Evolutionary conservation across 2,113 vertebrate species (phyloP).

Genomic region (Delphinus delphis): DNA sequence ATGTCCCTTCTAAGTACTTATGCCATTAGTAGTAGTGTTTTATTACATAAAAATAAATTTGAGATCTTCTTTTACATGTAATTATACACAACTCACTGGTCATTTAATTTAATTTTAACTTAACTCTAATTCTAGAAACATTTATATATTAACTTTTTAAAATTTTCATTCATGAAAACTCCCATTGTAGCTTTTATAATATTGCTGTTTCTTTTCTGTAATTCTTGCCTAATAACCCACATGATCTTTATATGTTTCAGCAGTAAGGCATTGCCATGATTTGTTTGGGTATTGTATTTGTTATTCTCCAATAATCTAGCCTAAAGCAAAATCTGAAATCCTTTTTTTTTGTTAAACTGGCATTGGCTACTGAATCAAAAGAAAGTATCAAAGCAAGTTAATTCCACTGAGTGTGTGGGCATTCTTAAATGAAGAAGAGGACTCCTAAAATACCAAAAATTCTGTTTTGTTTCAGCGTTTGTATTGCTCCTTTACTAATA

Average conservation of each 20-base stretch:
- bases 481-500: background rate
- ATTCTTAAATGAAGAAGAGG: background rate
- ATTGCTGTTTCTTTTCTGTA: background rate
- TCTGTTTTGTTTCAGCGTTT: background rate
- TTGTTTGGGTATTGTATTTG: background rate
- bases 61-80: conserved; percentile 12
- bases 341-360: background rate
- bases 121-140: conserved; percentile 21
- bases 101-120: conserved; percentile 48
- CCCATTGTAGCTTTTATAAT: background rate
- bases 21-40: conserved; percentile 14
- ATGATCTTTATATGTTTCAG: background rate
- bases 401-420: background rate
- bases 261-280: conserved; percentile 13
- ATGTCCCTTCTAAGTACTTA: conserved; percentile 14
- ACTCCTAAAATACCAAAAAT: background rate
- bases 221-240: background rate
- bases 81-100: conserved; percentile 16
- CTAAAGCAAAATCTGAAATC: conserved; percentile 16
- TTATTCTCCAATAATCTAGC: background rate
- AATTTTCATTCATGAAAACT: conserved; percentile 12
- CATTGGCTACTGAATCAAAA: background rate
- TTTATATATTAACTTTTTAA: conserved; percentile 20
- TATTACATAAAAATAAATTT: conserved; percentile 24
- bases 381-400: conserved; percentile 33